Evolutionary conservation across 2,888 invertebrate species (phyloP).

Genomic region (Lepidocyrtoides sp.): DNA sequence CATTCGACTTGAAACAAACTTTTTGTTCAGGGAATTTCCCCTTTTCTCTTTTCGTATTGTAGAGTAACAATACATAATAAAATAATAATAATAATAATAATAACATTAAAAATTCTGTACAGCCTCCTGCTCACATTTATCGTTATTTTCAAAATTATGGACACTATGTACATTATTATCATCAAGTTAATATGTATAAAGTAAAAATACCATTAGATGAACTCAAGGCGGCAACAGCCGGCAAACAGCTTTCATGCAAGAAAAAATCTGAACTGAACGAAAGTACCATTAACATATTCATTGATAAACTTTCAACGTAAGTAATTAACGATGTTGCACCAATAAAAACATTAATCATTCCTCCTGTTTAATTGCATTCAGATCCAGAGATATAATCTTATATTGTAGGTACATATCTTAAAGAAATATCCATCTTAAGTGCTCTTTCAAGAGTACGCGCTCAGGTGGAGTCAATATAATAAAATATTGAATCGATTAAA

Average conservation of each 20-base stretch:
- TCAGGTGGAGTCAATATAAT: background rate
- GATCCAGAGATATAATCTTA: no score
- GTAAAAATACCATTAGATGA: constrained; percentile 69
- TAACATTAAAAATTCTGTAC: constrained; percentile 73
- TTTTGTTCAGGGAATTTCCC: constrained; percentile 8
- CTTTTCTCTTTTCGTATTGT: background rate
- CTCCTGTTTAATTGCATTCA: background rate
- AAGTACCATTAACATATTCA: background rate
- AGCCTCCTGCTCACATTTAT: constrained; percentile 19
- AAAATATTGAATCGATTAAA: background rate
- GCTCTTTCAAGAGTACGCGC: background rate
- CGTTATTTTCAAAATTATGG: background rate
- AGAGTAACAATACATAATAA: background rate
- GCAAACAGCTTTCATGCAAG: constrained; percentile 46
- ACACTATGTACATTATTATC: constrained; percentile 15
- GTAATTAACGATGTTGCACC: constrained; percentile 10
- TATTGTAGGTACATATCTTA: background rate
- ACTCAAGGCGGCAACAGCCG: constrained; percentile 55
- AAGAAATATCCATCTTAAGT: background rate
- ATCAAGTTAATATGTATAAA: constrained; percentile 26
- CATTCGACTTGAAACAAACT: constrained; percentile 31
- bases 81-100: constrained; percentile 37
- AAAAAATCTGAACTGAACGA: constrained; percentile 37
- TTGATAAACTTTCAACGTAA: background rate
- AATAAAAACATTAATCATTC: background rate